These are phyloP conservation scores for Aphelinus certus DNA, from an alignment of 1,140 invertebrate species.

Conservation along the genomic window DNA sequence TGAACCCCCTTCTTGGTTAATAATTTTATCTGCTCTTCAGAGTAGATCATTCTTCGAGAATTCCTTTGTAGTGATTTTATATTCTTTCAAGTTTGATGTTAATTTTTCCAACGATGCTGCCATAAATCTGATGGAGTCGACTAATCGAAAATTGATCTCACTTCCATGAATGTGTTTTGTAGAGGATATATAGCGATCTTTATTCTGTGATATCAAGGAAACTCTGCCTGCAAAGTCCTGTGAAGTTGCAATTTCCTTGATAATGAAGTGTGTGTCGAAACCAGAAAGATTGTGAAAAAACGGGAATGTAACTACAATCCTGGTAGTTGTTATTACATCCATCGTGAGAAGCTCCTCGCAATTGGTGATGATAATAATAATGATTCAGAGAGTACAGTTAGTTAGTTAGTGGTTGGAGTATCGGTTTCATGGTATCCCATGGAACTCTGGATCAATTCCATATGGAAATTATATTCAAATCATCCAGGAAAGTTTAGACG, in stretches of 20 bases:
- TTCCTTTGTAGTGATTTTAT: background rate
- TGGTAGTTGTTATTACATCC: slow-evolving; percentile 1
- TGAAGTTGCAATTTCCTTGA: background rate
- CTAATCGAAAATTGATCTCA: slow-evolving; percentile 46
- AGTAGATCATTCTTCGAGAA: background rate
- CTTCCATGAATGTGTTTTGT: background rate
- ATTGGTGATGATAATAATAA: background rate
- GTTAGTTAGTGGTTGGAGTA: too few species aligned
- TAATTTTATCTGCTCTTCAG: background rate
- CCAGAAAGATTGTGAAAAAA: background rate
- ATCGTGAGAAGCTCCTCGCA: background rate
- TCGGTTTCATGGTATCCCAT: too few species aligned
- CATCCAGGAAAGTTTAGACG: too few species aligned
- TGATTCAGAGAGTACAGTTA: too few species aligned
- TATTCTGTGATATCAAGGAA: background rate
- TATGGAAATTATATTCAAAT: too few species aligned
- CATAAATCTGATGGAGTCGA: slow-evolving; percentile 53
- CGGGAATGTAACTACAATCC: background rate
- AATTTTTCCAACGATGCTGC: slow-evolving; percentile 31
- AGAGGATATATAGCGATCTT: slow-evolving; percentile 14
- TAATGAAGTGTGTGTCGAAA: background rate
- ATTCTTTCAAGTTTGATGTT: slow-evolving; percentile 15
- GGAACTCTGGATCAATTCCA: too few species aligned
- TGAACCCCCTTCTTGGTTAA: slow-evolving; percentile 4
- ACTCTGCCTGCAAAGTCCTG: background rate